Percentiles rank a stretch among this genome's conserved stretches.
Evolutionary conservation across 2,797 vertebrate genomes (phyloP).

Genomic region (Sebastes itinus): DNA sequence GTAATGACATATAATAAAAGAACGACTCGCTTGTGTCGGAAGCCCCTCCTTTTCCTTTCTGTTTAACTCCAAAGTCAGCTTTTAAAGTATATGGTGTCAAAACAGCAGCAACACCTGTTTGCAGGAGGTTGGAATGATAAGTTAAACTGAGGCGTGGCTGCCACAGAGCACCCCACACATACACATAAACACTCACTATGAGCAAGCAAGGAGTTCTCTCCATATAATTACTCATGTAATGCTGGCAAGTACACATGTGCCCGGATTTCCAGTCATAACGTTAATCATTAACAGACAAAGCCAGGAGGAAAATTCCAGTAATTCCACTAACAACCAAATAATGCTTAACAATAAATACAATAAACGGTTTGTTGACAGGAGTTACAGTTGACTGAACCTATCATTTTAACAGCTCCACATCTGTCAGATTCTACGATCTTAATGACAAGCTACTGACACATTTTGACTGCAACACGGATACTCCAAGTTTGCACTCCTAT

Average conservation of each 20-base stretch:
- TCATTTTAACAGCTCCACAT: constrained; percentile 13
- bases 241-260: neutral
- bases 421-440: constrained; percentile 1
- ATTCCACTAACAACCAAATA: constrained; percentile 24
- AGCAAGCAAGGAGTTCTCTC: neutral
- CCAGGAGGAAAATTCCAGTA: constrained; percentile 15
- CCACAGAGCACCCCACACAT: constrained; percentile 13
- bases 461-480: neutral
- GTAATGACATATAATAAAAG: constrained; percentile 37
- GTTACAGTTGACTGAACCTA: constrained; percentile 3
- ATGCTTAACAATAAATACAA: neutral
- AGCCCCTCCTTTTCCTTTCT: constrained; percentile 11
- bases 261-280: constrained; percentile 31
- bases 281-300: constrained; percentile 34
- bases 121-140: constrained; percentile 31
- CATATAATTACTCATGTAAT: constrained; percentile 34
- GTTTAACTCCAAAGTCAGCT: constrained; percentile 7
- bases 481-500: neutral
- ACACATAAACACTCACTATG: neutral
- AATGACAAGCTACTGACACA: constrained; percentile 15
- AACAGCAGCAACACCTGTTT: constrained; percentile 62
- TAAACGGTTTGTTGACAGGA: neutral
- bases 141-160: constrained; percentile 57
- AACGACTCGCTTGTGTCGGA: neutral
- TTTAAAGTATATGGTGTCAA: constrained; percentile 36